Base-by-base conservation (phyloP, 2,113 vertebrate genomes). In the Kryptolebias marmoratus region DNA sequence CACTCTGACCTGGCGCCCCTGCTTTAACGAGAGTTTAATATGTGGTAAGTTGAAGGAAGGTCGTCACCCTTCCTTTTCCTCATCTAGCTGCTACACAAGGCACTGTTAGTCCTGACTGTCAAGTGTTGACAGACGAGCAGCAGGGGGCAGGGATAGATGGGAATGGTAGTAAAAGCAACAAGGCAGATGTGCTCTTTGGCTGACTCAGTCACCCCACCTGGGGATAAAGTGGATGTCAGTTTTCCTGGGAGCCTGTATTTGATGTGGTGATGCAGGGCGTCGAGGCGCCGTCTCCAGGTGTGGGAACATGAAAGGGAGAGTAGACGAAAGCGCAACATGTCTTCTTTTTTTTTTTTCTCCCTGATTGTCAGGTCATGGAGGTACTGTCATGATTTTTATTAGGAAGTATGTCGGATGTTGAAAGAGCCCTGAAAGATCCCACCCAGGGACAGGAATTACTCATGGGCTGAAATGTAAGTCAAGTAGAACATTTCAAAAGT, bases 221-320 rank as follows among this genome's bases (percentile, higher is more conserved):
- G 89, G 79, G 62, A 67, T 77, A 60, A 74, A 71, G 71, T 81
- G 59, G 65, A 80, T 66, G 84, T 27, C 61, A 84, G 81, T 85
- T 89, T 68, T 77, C 69, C 84, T 28, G 36, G 60, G 80, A 82
- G 78, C 64, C 62, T 82, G 57, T 73, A 50, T 85, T 88, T 92
- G 90, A 93, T 91, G 91, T 94, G 87, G 89, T 71, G 73, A 65
- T 69, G 75, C 73, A 45, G 73, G 71, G 77, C 42, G 44, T 73
- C 72, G 78, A 80, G 71, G 47, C 57, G 62, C 66, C 69, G 71
- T 48, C 84, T 75, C 90, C 91, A 92, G 93, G 91, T 92, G 90
- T 87, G 76, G 67, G 53, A 73, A 92, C 87, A 88, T 93, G 85
- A 93, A 93, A 91, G 88, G 85, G 84, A 92, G 89, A 91, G 88